Conservation (phyloP, 2,797 vertebrate genomes). For the Anomalospiza imberbis region DNA sequence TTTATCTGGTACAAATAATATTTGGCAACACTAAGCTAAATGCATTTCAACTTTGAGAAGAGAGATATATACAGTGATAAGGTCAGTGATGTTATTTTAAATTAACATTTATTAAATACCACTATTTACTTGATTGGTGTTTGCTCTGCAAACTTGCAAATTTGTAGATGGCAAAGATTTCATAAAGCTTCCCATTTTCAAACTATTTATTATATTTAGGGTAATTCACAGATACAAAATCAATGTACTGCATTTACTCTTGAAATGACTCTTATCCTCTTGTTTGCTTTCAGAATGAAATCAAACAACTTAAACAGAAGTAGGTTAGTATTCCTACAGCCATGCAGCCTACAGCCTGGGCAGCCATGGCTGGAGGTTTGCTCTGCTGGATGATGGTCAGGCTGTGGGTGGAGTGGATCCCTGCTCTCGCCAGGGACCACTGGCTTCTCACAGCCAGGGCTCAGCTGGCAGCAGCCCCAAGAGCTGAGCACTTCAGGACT, state of each 20-base stretch:
- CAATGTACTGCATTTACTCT: background rate
- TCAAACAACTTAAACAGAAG: background rate
- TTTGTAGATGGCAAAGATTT: background rate
- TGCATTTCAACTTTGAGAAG: background rate
- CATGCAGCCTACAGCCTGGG: too few species aligned
- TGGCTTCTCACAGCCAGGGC: background rate
- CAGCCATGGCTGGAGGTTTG: background rate
- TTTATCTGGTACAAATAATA: background rate
- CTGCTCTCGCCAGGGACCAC: accelerated
- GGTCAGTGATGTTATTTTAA: background rate
- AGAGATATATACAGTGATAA: background rate
- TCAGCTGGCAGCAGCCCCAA: background rate
- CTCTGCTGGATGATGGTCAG: background rate
- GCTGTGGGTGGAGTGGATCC: background rate
- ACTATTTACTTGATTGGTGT: background rate
- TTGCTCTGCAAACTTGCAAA: background rate
- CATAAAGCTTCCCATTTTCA: background rate
- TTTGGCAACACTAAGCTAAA: background rate
- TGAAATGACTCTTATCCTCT: background rate
- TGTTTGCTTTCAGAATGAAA: background rate
- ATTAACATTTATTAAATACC: background rate
- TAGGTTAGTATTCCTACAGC: background rate
- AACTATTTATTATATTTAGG: background rate
- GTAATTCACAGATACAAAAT: background rate
- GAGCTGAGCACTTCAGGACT: background rate